Evolutionary conservation across 1,140 invertebrate species (phyloP).

Genomic region (Ostrea edulis): DNA sequence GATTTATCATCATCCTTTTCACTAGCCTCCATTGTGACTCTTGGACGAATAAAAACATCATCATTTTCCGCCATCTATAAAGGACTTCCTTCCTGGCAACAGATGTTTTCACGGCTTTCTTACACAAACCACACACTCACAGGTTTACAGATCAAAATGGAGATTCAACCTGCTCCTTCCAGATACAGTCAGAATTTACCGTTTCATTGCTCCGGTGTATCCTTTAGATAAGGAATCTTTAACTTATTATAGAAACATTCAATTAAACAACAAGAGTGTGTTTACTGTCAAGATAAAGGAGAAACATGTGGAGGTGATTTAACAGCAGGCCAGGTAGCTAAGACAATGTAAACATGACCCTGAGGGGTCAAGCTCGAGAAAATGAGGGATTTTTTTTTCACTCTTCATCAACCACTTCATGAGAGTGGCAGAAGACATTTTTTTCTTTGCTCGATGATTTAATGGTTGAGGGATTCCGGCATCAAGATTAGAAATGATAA

Average conservation of each 20-base stretch:
- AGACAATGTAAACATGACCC: constrained; percentile 19
- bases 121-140: neutral
- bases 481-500: neutral
- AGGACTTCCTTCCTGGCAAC: constrained; percentile 25
- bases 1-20: neutral
- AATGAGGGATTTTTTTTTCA: neutral
- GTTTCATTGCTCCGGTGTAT: neutral
- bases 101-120: neutral
- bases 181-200: neutral
- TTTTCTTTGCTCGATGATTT: neutral
- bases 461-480: neutral
- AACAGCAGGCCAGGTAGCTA: constrained; percentile 18
- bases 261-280: neutral
- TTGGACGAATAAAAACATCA: constrained; percentile 10
- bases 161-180: neutral
- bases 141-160: neutral
- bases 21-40: neutral
- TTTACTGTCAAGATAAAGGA: neutral
- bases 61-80: constrained; percentile 10
- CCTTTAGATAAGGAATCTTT: neutral
- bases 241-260: constrained; percentile 7
- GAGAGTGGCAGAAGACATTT: neutral
- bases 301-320: constrained; percentile 12
- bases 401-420: neutral
- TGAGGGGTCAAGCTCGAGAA: neutral